phyloP scores from a whole-genome alignment of 2,113 vertebrate genomes.

The Platichthys stellatus region DNA sequence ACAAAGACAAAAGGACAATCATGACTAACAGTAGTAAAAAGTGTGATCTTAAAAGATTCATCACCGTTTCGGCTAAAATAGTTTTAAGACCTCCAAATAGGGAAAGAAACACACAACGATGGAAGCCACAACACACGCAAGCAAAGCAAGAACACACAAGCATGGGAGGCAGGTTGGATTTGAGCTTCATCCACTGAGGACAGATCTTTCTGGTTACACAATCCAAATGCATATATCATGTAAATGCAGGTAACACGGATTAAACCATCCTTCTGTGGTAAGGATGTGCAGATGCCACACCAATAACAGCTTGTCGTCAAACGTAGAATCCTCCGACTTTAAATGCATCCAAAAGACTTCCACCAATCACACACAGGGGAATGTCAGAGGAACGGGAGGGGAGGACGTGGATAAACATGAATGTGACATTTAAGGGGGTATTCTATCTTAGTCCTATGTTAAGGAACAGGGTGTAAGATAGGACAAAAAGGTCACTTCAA shows the following conservation, averaged over 20 bases:
- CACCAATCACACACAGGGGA: constrained; percentile 61
- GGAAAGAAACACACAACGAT: constrained; percentile 20
- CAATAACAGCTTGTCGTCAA: constrained; percentile 16
- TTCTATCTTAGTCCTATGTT: constrained; percentile 53
- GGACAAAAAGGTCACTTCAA: constrained; percentile 40
- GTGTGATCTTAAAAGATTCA: background rate
- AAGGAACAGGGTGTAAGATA: constrained; percentile 46
- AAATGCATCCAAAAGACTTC: constrained; percentile 51
- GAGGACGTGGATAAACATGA: constrained; percentile 11
- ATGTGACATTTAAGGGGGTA: constrained; percentile 14
- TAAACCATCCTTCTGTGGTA: constrained; percentile 24
- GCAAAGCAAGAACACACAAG: constrained; percentile 16
- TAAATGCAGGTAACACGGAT: constrained; percentile 13
- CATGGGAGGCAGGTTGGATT: constrained; percentile 9
- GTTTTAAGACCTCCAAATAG: background rate
- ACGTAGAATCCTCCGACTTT: constrained; percentile 31
- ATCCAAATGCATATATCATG: background rate
- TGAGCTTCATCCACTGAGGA: constrained; percentile 11
- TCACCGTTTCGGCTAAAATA: background rate
- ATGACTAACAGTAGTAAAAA: background rate
- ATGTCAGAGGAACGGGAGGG: constrained; percentile 40
- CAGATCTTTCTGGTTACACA: constrained; percentile 19
- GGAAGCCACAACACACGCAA: constrained; percentile 46
- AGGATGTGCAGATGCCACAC: constrained; percentile 50
- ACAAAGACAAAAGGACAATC: constrained; percentile 14